Conservation (phyloP, 2,113 vertebrate genomes). For the Microcebus murinus region DNA sequence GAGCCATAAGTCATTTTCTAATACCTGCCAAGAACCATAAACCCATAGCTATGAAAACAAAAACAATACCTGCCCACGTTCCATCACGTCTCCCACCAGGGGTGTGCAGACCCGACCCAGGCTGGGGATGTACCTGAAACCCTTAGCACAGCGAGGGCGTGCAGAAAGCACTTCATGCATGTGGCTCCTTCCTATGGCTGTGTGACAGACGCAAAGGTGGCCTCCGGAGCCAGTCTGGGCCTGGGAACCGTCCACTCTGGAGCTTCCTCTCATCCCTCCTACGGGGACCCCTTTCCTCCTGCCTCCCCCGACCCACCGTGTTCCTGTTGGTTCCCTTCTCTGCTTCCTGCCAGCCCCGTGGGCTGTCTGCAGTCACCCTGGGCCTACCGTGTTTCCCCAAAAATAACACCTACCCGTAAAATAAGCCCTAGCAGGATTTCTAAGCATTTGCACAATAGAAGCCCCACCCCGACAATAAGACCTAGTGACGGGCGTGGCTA, state of each 20-base stretch:
- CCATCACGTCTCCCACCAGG: background rate
- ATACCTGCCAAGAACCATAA: background rate
- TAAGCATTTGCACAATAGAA: too few relatives aligned
- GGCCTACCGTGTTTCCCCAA: too few relatives aligned
- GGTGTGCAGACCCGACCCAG: background rate
- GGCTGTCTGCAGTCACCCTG: background rate
- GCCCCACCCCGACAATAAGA: too few relatives aligned
- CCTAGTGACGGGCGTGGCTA: too few relatives aligned
- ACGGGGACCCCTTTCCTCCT: too few relatives aligned
- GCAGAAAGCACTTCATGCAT: background rate
- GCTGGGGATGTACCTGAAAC: accelerated
- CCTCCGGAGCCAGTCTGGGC: too few relatives aligned
- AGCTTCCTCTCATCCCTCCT: background rate
- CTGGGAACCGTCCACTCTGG: background rate
- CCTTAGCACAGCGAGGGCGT: background rate
- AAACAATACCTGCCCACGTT: background rate
- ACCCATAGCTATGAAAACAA: background rate
- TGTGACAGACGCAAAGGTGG: background rate
- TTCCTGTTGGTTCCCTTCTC: background rate
- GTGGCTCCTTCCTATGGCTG: background rate
- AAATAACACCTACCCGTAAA: too few relatives aligned
- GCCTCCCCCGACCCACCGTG: accelerated
- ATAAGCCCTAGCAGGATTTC: too few relatives aligned
- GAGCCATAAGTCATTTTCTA: background rate
- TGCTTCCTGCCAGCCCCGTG: background rate